Conservation (phyloP, 2,797 vertebrate species). For the Podarcis lilfordi region DNA sequence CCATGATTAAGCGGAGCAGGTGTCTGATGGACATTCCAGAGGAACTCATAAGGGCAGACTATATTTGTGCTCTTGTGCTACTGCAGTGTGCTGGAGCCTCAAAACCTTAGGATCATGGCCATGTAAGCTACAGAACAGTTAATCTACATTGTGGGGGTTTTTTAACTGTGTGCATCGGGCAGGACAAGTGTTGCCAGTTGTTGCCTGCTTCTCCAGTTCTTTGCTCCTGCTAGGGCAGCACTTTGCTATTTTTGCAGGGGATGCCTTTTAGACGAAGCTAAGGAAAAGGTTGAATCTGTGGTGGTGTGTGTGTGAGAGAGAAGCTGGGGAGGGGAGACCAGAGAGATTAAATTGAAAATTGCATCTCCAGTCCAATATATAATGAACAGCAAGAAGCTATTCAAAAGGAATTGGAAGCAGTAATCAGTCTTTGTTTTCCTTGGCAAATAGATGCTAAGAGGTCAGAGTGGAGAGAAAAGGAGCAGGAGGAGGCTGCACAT, state of each 20-base stretch:
- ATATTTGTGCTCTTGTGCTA: background rate
- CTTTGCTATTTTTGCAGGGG: background rate
- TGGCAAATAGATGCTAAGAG: constrained; percentile 38
- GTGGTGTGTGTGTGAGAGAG: background rate
- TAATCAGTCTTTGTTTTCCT: constrained; percentile 48
- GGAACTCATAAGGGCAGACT: background rate
- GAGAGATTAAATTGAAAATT: background rate
- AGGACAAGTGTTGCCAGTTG: too few species aligned
- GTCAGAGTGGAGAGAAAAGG: constrained; percentile 37
- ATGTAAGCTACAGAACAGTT: background rate
- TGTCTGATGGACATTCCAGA: background rate
- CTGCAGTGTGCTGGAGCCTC: background rate
- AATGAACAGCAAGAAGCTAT: background rate
- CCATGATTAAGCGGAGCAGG: background rate
- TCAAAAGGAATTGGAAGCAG: constrained; percentile 39
- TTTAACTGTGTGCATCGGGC: background rate
- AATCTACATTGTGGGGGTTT: background rate
- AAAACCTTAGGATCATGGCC: background rate
- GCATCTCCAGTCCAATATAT: background rate
- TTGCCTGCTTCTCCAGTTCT: too few species aligned
- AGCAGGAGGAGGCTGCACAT: constrained; percentile 56
- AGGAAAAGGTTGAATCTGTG: background rate
- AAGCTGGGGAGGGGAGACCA: background rate
- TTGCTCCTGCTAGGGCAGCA: too few species aligned
- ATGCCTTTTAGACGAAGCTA: background rate